Percentiles rank a stretch among this genome's conserved stretches.
Evolutionary conservation across 2,113 vertebrate genomes (phyloP).

Genomic region (Neodon shergylaensis): DNA sequence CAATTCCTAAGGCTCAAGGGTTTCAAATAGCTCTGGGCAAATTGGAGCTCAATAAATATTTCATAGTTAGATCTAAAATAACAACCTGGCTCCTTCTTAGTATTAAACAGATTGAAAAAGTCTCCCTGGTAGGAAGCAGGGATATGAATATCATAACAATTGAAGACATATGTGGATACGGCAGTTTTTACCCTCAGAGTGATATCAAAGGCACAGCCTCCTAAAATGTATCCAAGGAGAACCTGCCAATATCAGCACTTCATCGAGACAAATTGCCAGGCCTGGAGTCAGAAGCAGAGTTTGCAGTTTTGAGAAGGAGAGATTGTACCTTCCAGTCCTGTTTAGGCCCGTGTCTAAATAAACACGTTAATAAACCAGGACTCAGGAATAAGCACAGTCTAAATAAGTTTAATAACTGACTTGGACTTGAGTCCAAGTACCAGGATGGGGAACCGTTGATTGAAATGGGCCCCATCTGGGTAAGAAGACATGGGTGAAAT

Average conservation of each 20-base stretch:
- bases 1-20: conserved; percentile 21
- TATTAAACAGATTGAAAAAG: conserved; percentile 71
- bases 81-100: conserved; percentile 67
- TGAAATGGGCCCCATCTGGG: conserved; percentile 29
- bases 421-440: conserved; percentile 44
- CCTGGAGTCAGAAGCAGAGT: conserved; percentile 35
- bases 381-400: conserved; percentile 28
- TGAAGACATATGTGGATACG: conserved; percentile 72
- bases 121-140: conserved; percentile 58
- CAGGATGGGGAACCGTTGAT: conserved; percentile 21
- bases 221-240: neutral
- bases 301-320: conserved; percentile 42
- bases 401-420: conserved; percentile 39
- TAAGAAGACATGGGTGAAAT: conserved; percentile 41
- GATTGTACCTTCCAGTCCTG: neutral
- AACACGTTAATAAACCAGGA: conserved; percentile 16
- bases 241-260: conserved; percentile 62
- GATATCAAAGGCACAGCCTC: conserved; percentile 44
- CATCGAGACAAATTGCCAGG: conserved; percentile 14
- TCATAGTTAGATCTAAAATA: conserved; percentile 76
- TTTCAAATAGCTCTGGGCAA: conserved; percentile 68
- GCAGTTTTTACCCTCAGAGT: conserved; percentile 34
- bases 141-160: conserved; percentile 68
- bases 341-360: conserved; percentile 37
- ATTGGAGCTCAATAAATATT: conserved; percentile 76